A percentile compares a stretch with the other conserved stretches of the same genome.
These are phyloP conservation scores for Arvicanthis niloticus DNA, from an alignment of 2,113 vertebrate genomes.

Conservation along the genomic window DNA sequence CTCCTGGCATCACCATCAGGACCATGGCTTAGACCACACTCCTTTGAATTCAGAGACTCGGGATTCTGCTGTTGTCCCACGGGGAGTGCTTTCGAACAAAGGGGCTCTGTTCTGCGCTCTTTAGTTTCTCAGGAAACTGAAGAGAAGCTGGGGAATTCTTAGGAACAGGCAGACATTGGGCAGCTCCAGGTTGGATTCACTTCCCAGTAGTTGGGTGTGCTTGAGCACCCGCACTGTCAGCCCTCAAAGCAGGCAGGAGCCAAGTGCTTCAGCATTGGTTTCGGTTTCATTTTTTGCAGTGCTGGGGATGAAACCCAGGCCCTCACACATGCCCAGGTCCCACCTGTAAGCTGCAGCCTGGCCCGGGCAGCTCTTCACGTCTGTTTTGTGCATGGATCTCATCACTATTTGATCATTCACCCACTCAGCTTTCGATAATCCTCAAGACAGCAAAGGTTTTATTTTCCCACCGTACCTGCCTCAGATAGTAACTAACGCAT, in stretches of 20 bases:
- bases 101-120: background rate
- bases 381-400: background rate
- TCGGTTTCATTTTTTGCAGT: background rate
- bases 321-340: background rate
- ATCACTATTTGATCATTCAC: background rate
- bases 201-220: background rate
- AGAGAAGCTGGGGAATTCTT: background rate
- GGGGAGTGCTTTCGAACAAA: background rate
- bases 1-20: background rate
- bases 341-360: background rate
- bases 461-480: background rate
- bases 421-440: background rate
- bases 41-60: background rate
- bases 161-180: background rate
- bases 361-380: background rate
- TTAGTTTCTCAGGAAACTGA: conserved; percentile 15
- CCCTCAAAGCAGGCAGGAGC: background rate
- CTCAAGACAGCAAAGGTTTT: background rate
- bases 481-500: background rate
- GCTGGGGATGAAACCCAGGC: background rate
- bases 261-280: background rate
- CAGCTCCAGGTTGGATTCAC: background rate
- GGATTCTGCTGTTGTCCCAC: background rate
- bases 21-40: background rate
- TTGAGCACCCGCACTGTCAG: background rate